Evolutionary conservation across 2,888 invertebrate species (phyloP).

Genomic region (Salticus scenicus): DNA sequence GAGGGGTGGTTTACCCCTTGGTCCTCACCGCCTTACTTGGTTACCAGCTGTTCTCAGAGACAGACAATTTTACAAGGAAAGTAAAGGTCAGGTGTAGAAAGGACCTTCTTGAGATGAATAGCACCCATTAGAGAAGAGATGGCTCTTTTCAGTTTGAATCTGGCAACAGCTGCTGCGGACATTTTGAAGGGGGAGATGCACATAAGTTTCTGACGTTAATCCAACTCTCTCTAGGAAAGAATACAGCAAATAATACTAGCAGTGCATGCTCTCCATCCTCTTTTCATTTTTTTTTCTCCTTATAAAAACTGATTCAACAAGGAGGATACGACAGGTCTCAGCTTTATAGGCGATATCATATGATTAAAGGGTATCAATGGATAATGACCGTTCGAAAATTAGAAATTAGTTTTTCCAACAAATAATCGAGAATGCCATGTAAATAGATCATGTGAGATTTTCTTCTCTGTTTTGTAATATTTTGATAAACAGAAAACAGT

Average conservation of each 20-base stretch:
- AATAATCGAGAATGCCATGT: too few species aligned
- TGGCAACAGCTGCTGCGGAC: slow-evolving; percentile 55
- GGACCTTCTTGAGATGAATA: slow-evolving; percentile 54
- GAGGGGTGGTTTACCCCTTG: not conserved
- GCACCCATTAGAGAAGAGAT: slow-evolving; percentile 65
- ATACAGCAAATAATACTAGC: not conserved
- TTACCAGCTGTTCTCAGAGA: slow-evolving; percentile 48
- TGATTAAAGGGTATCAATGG: too few species aligned
- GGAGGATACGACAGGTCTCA: too few species aligned
- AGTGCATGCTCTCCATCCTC: too few species aligned
- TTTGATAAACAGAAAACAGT: too few species aligned
- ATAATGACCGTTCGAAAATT: too few species aligned
- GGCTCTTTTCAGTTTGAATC: slow-evolving; percentile 49
- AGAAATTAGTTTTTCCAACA: too few species aligned
- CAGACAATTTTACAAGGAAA: slow-evolving; percentile 37
- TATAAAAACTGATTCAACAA: too few species aligned
- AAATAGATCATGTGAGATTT: too few species aligned
- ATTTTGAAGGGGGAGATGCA: not conserved
- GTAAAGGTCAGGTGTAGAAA: slow-evolving; percentile 55
- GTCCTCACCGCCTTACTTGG: not conserved
- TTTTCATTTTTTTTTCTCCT: too few species aligned
- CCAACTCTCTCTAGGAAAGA: not conserved
- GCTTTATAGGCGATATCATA: too few species aligned
- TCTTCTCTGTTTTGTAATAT: too few species aligned
- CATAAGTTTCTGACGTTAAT: not conserved